Conservation (phyloP, 2,888 invertebrate genomes). For the Druceiella hillmani region DNA sequence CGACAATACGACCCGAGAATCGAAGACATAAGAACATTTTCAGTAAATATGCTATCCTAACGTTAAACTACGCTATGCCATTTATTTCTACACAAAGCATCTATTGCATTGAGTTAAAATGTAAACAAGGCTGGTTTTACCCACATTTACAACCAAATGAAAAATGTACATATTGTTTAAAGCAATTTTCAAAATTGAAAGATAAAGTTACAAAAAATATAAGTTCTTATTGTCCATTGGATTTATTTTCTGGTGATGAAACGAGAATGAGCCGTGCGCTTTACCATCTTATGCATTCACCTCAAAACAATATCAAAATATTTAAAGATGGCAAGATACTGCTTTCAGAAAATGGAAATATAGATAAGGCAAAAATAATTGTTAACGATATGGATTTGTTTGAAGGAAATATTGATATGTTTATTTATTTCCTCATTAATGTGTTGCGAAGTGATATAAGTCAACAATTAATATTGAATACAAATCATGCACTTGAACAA, state of each 20-base stretch:
- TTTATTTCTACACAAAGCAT: constrained; percentile 30
- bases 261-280: constrained; percentile 52
- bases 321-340: constrained; percentile 42
- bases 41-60: constrained; percentile 41
- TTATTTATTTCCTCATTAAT: constrained; percentile 35
- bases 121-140: constrained; percentile 60
- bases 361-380: constrained; percentile 26
- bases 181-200: constrained; percentile 51
- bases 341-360: constrained; percentile 31
- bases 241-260: constrained; percentile 60
- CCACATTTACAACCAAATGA: constrained; percentile 31
- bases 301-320: constrained; percentile 61
- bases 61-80: constrained; percentile 39
- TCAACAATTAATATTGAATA: not conserved
- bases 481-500: too few relatives aligned
- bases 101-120: constrained; percentile 60
- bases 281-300: constrained; percentile 44
- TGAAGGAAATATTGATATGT: constrained; percentile 25
- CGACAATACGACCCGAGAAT: constrained; percentile 33
- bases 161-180: constrained; percentile 54
- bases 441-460: constrained; percentile 29
- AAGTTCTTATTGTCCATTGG: constrained; percentile 65
- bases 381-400: constrained; percentile 29
- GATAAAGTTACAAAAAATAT: constrained; percentile 43
- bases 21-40: constrained; percentile 40